Evolutionary conservation across 2,113 vertebrate genomes (phyloP), one percentile per base, ranked within the genome.

Genomic region (Anguilla rostrata): DNA sequence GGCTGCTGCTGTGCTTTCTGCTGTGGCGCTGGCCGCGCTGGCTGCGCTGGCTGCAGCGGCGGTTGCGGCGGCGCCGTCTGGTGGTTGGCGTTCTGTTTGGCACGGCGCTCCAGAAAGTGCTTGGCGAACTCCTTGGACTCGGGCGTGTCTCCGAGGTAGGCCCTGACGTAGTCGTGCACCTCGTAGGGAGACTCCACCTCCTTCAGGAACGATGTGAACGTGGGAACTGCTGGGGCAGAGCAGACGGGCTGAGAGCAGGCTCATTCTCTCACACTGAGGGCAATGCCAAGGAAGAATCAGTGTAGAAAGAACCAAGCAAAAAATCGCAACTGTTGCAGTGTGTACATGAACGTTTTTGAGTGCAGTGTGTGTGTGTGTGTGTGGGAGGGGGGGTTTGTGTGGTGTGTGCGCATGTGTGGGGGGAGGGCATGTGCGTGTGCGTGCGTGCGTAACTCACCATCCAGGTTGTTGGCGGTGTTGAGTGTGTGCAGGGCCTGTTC

Each of bases 41-140:
- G 39, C 5, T 39, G 71, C 78, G 16, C 15, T 1, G 78, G 78
- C 78, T 80, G 78, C 26, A 26, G 5, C 14, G 7, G 71, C 78
- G 91, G 96, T 75, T 94, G 97, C 81, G 94, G 95, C 80, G 96
- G 94, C 86, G 93, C 95, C 85, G 96, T 96, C 90, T 97, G 97
- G 92, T 98, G 98, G 92, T 92, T 98, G 89, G 95, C 94, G 91
- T 98, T 99, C 95, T 98, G 98, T 96, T 99, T 99, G 97, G 98
- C 97, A 96, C 98, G 98, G 84, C 98, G 98, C 93, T 99, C 98
- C 63, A 99, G 95, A 94, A 99, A 99, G 95, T 99, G 97, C 96
- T 98, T 99, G 95, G 98, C 98, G 95, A 99, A 99, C 93, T 99
- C 98, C 95, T 98, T 99, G 94, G 98, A 98, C 92, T 99, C 98